Evolutionary conservation across 2,888 invertebrate species (phyloP), one percentile per base, ranked within the genome.

Genomic region (Pharmacophagus antenor): DNA sequence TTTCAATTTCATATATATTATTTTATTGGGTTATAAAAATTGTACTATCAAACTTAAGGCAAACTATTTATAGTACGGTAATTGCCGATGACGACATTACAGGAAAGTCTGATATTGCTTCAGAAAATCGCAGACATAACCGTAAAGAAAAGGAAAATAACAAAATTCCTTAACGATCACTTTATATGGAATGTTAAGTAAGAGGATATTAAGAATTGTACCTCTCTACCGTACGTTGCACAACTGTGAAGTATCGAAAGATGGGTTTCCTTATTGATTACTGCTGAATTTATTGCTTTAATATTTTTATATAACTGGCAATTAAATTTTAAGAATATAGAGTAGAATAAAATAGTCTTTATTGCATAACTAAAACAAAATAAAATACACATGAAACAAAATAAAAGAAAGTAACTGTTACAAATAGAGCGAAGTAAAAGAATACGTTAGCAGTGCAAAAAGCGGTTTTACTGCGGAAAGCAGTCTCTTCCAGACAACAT

Each of bases 201-300:
- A 57, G 18, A 10, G n/a, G n/a, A 54, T 15, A 20, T 25, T 21
- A 44, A 44, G 50, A 46, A 21, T 21, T 46, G 15, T 31, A 31
- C 31, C 31, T 31, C 31, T 31, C 31, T 31, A 31, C 31, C 3
- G 44, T n/a, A 2, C 44, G 44, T 57, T 57, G 41, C 51, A 44
- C 31, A 57, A 57, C 31, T 21, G 5, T 46, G 20, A 57, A 27
- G 51, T 57, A 57, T 51, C 31, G 27, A 22, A 27, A 44, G 57
- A 57, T 57, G 51, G 22, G 44, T 57, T 57, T 57, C 46, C 57
- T 57, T 42, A 51, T 56, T 56, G 50, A 50, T 57, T 46, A 51
- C 17, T 52, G 52, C 46, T 46, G 27, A 56, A 48, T 48, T 23
- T 15, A 49, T 12, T 15, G 37, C 12, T 1, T 3, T 31, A 31